These are phyloP conservation scores for Danionella cerebrum DNA, from an alignment of 2,113 vertebrate species.

Conservation along the genomic window DNA sequence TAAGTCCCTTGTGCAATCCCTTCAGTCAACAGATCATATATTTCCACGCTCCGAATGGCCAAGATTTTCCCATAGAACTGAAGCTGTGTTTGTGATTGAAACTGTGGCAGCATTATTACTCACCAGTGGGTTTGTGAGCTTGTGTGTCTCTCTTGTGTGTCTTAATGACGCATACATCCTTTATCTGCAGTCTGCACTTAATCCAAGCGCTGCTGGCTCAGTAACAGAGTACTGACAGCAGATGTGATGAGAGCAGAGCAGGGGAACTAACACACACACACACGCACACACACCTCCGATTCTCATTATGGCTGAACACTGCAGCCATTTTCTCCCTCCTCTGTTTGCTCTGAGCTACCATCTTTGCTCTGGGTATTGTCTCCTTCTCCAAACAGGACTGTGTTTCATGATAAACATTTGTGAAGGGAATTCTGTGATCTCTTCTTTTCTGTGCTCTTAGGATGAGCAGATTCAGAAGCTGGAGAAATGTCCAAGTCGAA, in stretches of 20 bases:
- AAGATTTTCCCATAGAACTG: constrained; percentile 22
- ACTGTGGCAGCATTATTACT: background rate
- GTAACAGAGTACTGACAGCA: constrained; percentile 64
- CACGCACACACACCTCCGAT: constrained; percentile 17
- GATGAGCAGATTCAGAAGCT: constrained; percentile 28
- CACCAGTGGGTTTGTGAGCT: constrained; percentile 36
- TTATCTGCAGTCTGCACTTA: constrained; percentile 61
- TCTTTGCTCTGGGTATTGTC: constrained; percentile 40
- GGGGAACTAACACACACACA: constrained; percentile 21
- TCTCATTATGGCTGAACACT: constrained; percentile 38
- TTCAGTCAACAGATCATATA: background rate
- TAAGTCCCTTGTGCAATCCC: constrained; percentile 18
- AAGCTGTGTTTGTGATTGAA: background rate
- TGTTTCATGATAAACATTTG: constrained; percentile 36
- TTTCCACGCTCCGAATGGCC: constrained; percentile 5
- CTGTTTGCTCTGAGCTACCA: constrained; percentile 39
- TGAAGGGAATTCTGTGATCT: constrained; percentile 29
- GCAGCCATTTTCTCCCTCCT: constrained; percentile 38
- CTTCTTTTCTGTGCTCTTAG: constrained; percentile 25
- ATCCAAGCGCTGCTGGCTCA: constrained; percentile 67
- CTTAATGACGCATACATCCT: constrained; percentile 67
- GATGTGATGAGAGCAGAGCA: constrained; percentile 54
- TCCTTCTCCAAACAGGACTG: constrained; percentile 31
- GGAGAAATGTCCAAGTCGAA: constrained; percentile 38
- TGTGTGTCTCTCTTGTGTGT: constrained; percentile 43